phyloP scores from a whole-genome alignment of 2,888 invertebrate species.

The Monochamus alternatus region DNA sequence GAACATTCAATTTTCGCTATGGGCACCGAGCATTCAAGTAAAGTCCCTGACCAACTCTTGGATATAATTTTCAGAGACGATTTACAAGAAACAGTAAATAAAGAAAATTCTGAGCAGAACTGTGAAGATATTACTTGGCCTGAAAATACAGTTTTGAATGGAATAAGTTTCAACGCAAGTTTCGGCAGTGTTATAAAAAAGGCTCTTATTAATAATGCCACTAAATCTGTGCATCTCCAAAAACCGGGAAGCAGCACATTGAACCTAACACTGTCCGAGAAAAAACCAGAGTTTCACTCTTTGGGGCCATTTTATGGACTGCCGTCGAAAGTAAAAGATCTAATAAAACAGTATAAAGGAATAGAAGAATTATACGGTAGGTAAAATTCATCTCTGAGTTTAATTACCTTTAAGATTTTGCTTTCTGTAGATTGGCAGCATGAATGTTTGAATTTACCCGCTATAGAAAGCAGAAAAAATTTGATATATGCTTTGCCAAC shows the following conservation, averaged over 20 bases:
- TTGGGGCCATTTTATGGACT: slow-evolving; percentile 84
- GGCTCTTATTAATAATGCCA: slow-evolving; percentile 64
- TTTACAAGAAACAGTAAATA: slow-evolving; percentile 57
- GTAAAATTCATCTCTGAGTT: slow-evolving; percentile 43
- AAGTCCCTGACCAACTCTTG: slow-evolving; percentile 57
- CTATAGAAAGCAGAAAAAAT: slow-evolving; percentile 82
- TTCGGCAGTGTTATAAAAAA: slow-evolving; percentile 62
- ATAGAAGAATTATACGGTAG: slow-evolving; percentile 88
- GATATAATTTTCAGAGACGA: slow-evolving; percentile 57
- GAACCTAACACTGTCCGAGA: slow-evolving; percentile 48
- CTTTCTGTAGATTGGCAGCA: slow-evolving; percentile 89
- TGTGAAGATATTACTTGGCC: slow-evolving; percentile 38
- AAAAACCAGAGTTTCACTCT: slow-evolving; percentile 46
- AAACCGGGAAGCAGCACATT: slow-evolving; percentile 39
- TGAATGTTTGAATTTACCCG: slow-evolving; percentile 88
- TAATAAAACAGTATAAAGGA: slow-evolving; percentile 84
- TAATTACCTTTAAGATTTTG: no score
- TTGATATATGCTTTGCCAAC: slow-evolving; percentile 95
- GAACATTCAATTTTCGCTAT: slow-evolving; percentile 74
- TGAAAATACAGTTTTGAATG: slow-evolving; percentile 52
- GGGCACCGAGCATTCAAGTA: slow-evolving; percentile 55
- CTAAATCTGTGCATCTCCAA: slow-evolving; percentile 54
- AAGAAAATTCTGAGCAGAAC: slow-evolving; percentile 40
- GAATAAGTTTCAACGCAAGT: slow-evolving; percentile 55
- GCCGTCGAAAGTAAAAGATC: slow-evolving; percentile 78